Base-by-base conservation (phyloP, 2,888 invertebrate species). In the Lasioglossum villosulum region DNA sequence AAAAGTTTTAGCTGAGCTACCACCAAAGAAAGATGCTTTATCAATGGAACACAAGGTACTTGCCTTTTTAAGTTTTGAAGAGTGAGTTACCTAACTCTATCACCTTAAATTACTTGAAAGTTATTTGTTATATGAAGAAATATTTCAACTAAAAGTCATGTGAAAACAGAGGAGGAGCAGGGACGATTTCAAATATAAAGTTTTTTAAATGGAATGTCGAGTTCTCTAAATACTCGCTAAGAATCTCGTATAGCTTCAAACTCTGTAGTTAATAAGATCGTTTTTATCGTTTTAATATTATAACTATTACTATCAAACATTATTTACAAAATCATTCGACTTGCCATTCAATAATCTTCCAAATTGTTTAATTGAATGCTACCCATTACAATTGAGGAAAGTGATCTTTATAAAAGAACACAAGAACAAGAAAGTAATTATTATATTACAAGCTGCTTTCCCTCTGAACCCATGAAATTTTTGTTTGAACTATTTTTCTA, bases 1-100 rank as follows among this genome's bases (percentile, higher is more conserved):
- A 23, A 96, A 96, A 86, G 96, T 98, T 48, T 96, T 98, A 79
- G 97, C 98, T 4, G 97, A 97, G 82, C 95, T 98, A 89, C 97
- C 97, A 42, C 97, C 97, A 37, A 97, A 97, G 90, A 97, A 96
- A 91, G 96, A 96, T 91, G 96, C 97, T 87, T 97, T 97, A 91
- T 96, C 96, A 87, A 96, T 97, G 92, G 97, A 98, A 92, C 97
- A 98, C 93, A 97, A 97, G 93, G 97, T 97, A 84, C 14, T 39
- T 75, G 45, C 56, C 92, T 74, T 73, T 39, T 63, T 63, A 23
- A 6, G 3, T 63, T 30, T 30, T 30, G 30, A 8, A 30, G 12
- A n/a, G 12, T n/a, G 56, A n/a, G n/a, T 56, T n/a, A 56, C 10
- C 4, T 59, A 59, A 63, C 27, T 30, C 59, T 16, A 16, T 27